These are phyloP conservation scores for Thamnophis elegans DNA, from an alignment of 2,797 vertebrate species.

Conservation along the genomic window DNA sequence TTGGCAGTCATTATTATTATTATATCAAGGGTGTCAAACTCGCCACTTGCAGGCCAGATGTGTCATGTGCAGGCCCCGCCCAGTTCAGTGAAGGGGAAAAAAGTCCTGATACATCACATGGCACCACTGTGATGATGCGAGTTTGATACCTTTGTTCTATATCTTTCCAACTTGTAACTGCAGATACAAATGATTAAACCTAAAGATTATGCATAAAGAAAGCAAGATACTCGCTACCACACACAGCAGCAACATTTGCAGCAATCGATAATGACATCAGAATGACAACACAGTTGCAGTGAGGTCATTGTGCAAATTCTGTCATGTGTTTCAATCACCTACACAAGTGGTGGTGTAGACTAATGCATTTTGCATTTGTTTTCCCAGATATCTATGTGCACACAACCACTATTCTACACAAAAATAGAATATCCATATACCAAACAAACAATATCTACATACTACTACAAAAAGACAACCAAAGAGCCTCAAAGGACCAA, in stretches of 20 bases:
- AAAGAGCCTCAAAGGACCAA: neutral
- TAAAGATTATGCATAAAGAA: neutral
- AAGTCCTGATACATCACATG: too few relatives aligned
- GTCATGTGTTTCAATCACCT: neutral
- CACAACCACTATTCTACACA: neutral
- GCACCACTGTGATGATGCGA: too few relatives aligned
- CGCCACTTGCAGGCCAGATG: too few relatives aligned
- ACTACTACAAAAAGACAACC: neutral
- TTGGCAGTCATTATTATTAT: neutral
- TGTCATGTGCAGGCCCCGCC: too few relatives aligned
- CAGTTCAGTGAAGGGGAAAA: too few relatives aligned
- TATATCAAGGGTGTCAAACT: neutral
- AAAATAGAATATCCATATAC: neutral
- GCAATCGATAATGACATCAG: neutral
- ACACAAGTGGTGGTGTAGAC: neutral
- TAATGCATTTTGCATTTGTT: neutral
- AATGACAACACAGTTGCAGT: neutral
- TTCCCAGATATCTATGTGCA: neutral
- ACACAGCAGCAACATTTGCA: neutral
- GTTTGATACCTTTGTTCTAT: neutral
- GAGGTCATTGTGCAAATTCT: neutral
- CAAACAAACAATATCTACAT: neutral
- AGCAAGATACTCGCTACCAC: neutral
- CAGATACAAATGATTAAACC: neutral
- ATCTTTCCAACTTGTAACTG: neutral